phyloP scores from a whole-genome alignment of 2,888 invertebrate genomes.

The Harmothoe impar region DNA sequence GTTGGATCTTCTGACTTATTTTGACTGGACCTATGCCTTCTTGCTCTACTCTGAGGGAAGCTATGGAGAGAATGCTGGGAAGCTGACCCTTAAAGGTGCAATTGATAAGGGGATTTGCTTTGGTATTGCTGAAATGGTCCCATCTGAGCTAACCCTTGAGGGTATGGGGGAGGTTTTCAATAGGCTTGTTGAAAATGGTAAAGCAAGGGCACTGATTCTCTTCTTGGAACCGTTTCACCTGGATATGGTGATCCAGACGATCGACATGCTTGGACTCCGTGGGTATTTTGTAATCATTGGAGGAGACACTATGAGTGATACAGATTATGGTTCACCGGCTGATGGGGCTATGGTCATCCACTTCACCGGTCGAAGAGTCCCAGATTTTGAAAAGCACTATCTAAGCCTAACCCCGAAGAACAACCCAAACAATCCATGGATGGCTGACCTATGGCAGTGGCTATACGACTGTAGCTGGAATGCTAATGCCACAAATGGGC shows the following conservation, averaged over 20 bases:
- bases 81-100: conserved; percentile 3
- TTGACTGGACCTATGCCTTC: conserved; percentile 60
- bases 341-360: conserved; percentile 59
- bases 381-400: conserved; percentile 53
- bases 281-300: conserved; percentile 57
- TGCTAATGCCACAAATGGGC: neutral
- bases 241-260: conserved; percentile 49
- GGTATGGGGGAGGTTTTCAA: neutral
- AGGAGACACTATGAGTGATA: conserved; percentile 54
- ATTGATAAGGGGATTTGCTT: conserved; percentile 53
- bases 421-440: conserved; percentile 64
- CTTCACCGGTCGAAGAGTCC: conserved; percentile 44
- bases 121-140: conserved; percentile 40
- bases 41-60: conserved; percentile 61
- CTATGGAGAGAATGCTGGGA: conserved; percentile 63
- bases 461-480: conserved; percentile 48
- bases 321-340: conserved; percentile 14
- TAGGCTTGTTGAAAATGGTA: conserved; percentile 20
- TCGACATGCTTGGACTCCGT: neutral
- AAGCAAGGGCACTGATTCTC: conserved; percentile 38
- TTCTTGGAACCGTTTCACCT: conserved; percentile 51
- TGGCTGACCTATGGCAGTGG: conserved; percentile 53
- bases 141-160: conserved; percentile 18
- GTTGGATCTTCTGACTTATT: conserved; percentile 46
- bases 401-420: conserved; percentile 56